These are phyloP conservation scores for Lasioglossum figueresi DNA, from an alignment of 2,888 invertebrate genomes.

Conservation along the genomic window DNA sequence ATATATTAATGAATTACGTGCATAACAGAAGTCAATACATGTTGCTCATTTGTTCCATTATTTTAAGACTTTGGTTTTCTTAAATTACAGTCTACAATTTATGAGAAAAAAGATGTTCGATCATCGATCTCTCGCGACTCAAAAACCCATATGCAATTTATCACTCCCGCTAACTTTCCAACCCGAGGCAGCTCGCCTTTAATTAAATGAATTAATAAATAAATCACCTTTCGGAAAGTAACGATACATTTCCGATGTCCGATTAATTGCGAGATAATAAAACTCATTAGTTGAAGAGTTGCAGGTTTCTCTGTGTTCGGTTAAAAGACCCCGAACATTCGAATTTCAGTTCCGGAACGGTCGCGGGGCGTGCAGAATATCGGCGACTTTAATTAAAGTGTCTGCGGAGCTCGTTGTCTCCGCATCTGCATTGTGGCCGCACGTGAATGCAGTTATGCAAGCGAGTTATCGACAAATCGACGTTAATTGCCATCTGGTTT, in stretches of 20 bases:
- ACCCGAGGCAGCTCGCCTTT: background rate
- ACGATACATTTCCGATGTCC: background rate
- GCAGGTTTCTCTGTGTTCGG: background rate
- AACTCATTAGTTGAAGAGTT: background rate
- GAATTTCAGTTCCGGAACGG: background rate
- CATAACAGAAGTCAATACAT: too few relatives aligned
- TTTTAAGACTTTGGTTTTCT: background rate
- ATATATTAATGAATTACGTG: too few relatives aligned
- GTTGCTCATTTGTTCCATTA: too few relatives aligned
- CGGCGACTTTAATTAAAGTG: constrained; percentile 35
- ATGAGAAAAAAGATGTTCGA: too few relatives aligned
- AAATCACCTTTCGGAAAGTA: background rate
- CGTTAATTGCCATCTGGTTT: constrained; percentile 45
- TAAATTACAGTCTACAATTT: background rate
- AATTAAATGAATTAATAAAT: background rate
- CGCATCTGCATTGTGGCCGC: constrained; percentile 17
- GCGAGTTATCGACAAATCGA: constrained; percentile 49
- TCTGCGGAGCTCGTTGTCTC: constrained; percentile 27
- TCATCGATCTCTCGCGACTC: background rate
- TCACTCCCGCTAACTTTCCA: background rate
- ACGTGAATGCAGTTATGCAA: constrained; percentile 41
- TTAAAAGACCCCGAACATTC: background rate
- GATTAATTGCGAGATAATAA: background rate
- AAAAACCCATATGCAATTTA: background rate
- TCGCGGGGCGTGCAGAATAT: constrained; percentile 21